phyloP scores from a whole-genome alignment of 2,888 invertebrate species.

The Rhaphigaster nebulosa region DNA sequence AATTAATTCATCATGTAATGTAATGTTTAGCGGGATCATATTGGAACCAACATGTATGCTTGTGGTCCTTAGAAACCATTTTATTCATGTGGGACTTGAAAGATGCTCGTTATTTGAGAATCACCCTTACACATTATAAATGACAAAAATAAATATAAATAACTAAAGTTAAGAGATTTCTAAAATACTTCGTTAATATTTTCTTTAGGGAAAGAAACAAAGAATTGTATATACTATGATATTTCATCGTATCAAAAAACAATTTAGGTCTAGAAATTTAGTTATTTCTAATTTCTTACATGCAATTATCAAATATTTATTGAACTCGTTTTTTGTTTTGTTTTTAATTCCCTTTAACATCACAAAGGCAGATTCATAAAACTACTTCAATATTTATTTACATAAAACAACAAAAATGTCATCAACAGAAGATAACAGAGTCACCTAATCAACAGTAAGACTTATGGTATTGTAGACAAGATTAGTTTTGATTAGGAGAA shows the following conservation, averaged over 20 bases:
- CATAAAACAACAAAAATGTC: background rate
- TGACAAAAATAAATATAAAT: background rate
- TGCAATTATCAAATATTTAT: background rate
- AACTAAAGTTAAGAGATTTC: background rate
- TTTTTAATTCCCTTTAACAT: background rate
- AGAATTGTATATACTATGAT: background rate
- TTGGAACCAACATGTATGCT: too few relatives aligned
- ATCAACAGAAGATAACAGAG: background rate
- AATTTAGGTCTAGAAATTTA: background rate
- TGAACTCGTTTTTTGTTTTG: background rate
- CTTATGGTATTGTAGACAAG: background rate
- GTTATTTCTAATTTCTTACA: background rate
- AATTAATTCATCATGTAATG: too few relatives aligned
- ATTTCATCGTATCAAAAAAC: background rate
- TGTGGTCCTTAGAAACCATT: too few relatives aligned
- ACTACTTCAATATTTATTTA: background rate
- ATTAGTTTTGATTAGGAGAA: constrained; percentile 3
- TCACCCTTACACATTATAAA: too few relatives aligned
- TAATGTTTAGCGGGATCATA: too few relatives aligned
- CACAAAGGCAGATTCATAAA: background rate
- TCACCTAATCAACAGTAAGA: background rate
- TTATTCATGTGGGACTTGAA: too few relatives aligned
- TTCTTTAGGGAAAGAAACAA: background rate
- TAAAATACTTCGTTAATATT: background rate
- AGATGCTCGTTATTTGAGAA: too few relatives aligned